Conservation (phyloP, 2,797 vertebrate genomes). For the Choloepus didactylus region DNA sequence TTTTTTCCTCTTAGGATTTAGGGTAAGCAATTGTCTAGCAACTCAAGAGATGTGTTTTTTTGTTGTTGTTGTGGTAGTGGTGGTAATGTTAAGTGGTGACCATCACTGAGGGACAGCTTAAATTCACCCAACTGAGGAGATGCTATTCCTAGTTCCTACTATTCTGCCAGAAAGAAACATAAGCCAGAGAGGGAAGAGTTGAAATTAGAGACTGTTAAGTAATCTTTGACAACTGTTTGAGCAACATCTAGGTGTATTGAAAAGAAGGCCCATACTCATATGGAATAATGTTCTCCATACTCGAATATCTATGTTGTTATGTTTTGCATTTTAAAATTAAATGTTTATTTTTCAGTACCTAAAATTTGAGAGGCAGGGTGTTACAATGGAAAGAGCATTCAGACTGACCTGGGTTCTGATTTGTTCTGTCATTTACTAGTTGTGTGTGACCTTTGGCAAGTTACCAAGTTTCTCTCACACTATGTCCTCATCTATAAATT, state of each 20-base stretch:
- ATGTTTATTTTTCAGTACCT: not conserved
- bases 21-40: slow-evolving; percentile 34
- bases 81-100: slow-evolving; percentile 64
- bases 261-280: slow-evolving; percentile 71
- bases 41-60: slow-evolving; percentile 50
- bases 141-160: slow-evolving; percentile 83
- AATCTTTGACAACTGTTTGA: slow-evolving; percentile 74
- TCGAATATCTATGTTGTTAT: not conserved
- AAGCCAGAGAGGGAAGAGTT: slow-evolving; percentile 80
- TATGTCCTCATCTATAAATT: slow-evolving; percentile 58
- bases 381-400: not conserved
- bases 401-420: not conserved
- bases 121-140: slow-evolving; percentile 83
- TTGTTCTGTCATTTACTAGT: slow-evolving; percentile 30
- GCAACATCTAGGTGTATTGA: slow-evolving; percentile 69
- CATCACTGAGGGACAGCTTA: slow-evolving; percentile 78
- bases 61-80: not conserved
- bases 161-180: slow-evolving; percentile 82
- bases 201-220: slow-evolving; percentile 83
- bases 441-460: slow-evolving; percentile 36
- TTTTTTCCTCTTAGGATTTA: slow-evolving; percentile 39
- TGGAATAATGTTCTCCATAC: slow-evolving; percentile 51
- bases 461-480: slow-evolving; percentile 25
- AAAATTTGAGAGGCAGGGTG: not conserved
- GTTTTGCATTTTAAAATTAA: not conserved